These are phyloP conservation scores for Stenotaenia linearis DNA, from an alignment of 2,888 invertebrate genomes.

Conservation along the genomic window DNA sequence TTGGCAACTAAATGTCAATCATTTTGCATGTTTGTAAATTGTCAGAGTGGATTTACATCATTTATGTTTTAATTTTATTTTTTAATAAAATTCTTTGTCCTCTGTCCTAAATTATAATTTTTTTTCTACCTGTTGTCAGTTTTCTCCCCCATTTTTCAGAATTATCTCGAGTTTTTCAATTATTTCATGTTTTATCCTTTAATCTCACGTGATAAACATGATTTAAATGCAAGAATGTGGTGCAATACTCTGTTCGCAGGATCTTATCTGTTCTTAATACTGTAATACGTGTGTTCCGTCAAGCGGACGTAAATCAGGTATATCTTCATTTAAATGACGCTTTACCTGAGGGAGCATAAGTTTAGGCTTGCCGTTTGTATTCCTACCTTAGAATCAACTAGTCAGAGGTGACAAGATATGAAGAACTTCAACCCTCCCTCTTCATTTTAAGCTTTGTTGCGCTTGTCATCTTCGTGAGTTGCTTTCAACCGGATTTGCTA, in stretches of 20 bases:
- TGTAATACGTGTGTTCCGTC: not conserved
- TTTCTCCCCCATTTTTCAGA: too few relatives aligned
- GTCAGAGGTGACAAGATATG: conserved; percentile 9
- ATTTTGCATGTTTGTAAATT: not conserved
- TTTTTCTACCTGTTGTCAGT: too few relatives aligned
- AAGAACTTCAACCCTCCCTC: not conserved
- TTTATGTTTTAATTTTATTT: too few relatives aligned
- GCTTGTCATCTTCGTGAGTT: not conserved
- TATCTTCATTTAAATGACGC: not conserved
- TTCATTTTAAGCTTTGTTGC: not conserved
- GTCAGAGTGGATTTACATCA: not conserved
- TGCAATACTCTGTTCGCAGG: not conserved
- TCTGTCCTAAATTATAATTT: too few relatives aligned
- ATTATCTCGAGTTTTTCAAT: not conserved
- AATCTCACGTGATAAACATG: not conserved
- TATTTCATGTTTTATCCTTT: not conserved
- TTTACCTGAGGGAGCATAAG: not conserved
- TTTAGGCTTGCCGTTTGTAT: not conserved
- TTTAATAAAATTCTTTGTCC: too few relatives aligned
- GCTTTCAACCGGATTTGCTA: not conserved
- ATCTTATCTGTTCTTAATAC: not conserved
- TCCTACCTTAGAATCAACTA: not conserved
- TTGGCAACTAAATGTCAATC: not conserved
- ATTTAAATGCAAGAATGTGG: not conserved
- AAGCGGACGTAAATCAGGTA: not conserved